These are phyloP conservation scores for Phasia obesa DNA, from an alignment of 2,888 invertebrate species.

Conservation along the genomic window DNA sequence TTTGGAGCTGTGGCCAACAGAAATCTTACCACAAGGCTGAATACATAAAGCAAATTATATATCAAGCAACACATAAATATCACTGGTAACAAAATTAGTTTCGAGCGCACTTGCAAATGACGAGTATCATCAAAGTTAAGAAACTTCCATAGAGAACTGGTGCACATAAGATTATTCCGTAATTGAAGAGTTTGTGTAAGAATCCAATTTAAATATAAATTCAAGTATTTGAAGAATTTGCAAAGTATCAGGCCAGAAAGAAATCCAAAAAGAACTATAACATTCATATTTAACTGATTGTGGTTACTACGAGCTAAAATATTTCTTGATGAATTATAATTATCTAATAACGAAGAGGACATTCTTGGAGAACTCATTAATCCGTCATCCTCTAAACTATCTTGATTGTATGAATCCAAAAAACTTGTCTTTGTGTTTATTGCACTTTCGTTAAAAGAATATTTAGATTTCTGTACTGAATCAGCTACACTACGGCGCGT, in stretches of 20 bases:
- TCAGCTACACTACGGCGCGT: background rate
- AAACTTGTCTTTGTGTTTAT: slow-evolving; percentile 52
- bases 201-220: slow-evolving; percentile 76
- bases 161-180: slow-evolving; percentile 74
- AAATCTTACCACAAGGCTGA: slow-evolving; percentile 69
- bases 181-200: slow-evolving; percentile 72
- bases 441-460: slow-evolving; percentile 2
- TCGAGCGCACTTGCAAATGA: slow-evolving; percentile 72
- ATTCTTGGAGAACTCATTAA: slow-evolving; percentile 47
- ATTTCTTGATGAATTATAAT: background rate
- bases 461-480: background rate
- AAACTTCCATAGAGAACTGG: slow-evolving; percentile 74
- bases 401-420: slow-evolving; percentile 51
- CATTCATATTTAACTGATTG: slow-evolving; percentile 72
- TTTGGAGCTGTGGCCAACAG: slow-evolving; percentile 65
- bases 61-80: slow-evolving; percentile 72
- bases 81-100: slow-evolving; percentile 75
- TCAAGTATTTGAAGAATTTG: slow-evolving; percentile 73
- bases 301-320: no score
- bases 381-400: slow-evolving; percentile 32
- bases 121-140: slow-evolving; percentile 74
- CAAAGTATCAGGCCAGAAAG: slow-evolving; percentile 75
- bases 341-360: slow-evolving; percentile 50
- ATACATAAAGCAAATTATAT: slow-evolving; percentile 72
- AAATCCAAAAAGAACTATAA: slow-evolving; percentile 75